Conservation (phyloP, 2,797 vertebrate species). For the Acomys russatus region DNA sequence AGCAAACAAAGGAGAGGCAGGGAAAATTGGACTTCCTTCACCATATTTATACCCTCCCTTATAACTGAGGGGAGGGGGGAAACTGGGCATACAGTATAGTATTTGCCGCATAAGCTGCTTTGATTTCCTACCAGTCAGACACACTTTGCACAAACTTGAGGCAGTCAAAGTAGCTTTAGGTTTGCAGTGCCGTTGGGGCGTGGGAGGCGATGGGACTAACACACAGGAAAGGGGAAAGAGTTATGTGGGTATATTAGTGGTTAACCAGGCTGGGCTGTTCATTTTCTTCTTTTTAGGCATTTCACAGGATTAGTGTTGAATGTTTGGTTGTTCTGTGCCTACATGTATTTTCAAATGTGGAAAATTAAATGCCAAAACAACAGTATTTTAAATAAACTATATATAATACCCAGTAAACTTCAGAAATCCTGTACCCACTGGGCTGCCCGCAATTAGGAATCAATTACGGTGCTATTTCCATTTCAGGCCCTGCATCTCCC, state of each 20-base stretch:
- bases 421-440: slow-evolving; percentile 44
- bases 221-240: not conserved
- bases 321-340: slow-evolving; percentile 32
- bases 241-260: slow-evolving; percentile 59
- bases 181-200: slow-evolving; percentile 46
- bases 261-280: slow-evolving; percentile 31
- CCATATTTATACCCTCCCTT: not conserved
- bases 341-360: slow-evolving; percentile 53
- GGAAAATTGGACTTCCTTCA: slow-evolving; percentile 68
- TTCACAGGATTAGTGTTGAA: slow-evolving; percentile 49
- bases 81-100: not conserved
- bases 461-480: slow-evolving; percentile 72
- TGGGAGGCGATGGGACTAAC: not conserved
- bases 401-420: slow-evolving; percentile 63
- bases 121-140: not conserved
- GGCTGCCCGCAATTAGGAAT: slow-evolving; percentile 67
- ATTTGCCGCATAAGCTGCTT: not conserved
- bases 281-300: slow-evolving; percentile 17
- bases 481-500: slow-evolving; percentile 56
- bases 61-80: not conserved
- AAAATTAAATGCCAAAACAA: slow-evolving; percentile 64
- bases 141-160: not conserved
- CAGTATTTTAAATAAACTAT: slow-evolving; percentile 44
- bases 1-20: slow-evolving; percentile 83
- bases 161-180: not conserved